Evolutionary conservation across 2,113 vertebrate species (phyloP).

Genomic region (Loxodonta africana): DNA sequence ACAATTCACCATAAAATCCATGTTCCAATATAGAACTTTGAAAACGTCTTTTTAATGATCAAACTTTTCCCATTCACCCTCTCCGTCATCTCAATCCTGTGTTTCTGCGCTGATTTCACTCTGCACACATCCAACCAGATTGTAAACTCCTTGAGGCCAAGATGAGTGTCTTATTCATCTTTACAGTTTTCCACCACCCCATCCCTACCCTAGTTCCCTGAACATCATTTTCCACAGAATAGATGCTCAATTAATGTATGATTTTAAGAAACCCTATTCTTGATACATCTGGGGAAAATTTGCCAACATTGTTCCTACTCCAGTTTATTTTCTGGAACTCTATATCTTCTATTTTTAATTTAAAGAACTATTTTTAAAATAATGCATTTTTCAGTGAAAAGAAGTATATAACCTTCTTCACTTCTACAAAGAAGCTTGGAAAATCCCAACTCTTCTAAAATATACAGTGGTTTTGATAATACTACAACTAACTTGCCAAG

Average conservation of each 20-base stretch:
- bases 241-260: neutral
- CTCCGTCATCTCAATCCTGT: neutral
- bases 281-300: neutral
- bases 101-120: no score
- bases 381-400: neutral
- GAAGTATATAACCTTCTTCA: neutral
- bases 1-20: neutral
- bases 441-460: neutral
- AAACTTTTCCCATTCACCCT: neutral
- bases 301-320: neutral
- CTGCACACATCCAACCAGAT: neutral
- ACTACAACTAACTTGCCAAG: neutral
- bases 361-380: slow-evolving; percentile 29
- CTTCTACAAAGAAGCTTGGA: neutral
- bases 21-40: neutral
- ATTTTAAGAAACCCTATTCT: neutral
- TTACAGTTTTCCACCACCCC: neutral
- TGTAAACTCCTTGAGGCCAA: no score
- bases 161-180: neutral
- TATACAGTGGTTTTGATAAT: neutral
- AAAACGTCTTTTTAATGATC: neutral
- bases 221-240: neutral
- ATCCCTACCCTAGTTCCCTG: neutral
- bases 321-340: neutral
- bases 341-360: neutral